A percentile compares a stretch with the other conserved stretches of the same genome.
Conservation (phyloP, 23 tunicate genomes). For the Halocynthia aurantium region DNA sequence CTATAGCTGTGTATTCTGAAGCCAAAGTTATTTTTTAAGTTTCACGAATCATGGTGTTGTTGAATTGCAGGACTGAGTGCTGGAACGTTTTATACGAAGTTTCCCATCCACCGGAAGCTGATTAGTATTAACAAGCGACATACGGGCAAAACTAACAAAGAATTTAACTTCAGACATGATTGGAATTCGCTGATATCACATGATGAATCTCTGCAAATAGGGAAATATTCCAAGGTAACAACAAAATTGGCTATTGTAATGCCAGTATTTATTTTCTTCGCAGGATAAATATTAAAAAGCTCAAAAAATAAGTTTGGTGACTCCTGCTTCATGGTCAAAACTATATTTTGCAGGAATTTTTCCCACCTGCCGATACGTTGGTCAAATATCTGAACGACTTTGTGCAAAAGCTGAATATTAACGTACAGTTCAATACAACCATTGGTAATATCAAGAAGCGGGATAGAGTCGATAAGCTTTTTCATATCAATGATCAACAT, state of each 20-base stretch:
- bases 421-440: slow-evolving; percentile 64
- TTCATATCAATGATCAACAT: slow-evolving; percentile 54
- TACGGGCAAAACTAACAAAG: slow-evolving; percentile 92
- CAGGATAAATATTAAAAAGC: too few species aligned
- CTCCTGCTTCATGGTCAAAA: not conserved
- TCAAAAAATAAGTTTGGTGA: too few species aligned
- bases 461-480: slow-evolving; percentile 22
- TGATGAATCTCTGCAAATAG: slow-evolving; percentile 56
- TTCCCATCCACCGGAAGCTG: slow-evolving; percentile 73
- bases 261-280: too few species aligned
- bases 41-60: not conserved
- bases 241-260: too few species aligned
- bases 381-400: slow-evolving; percentile 75
- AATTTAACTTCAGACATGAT: slow-evolving; percentile 79
- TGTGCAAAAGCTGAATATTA: slow-evolving; percentile 45
- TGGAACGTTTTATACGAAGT: slow-evolving; percentile 71
- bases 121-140: slow-evolving; percentile 82
- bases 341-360: slow-evolving; percentile 46
- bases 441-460: slow-evolving; percentile 31
- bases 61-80: slow-evolving; percentile 42
- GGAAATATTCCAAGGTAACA: slow-evolving; percentile 68
- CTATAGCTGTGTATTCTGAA: not conserved
- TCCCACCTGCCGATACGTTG: slow-evolving; percentile 62
- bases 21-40: not conserved
- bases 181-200: slow-evolving; percentile 77